phyloP scores from a whole-genome alignment of 2,888 invertebrate genomes.

The Nycteola revayana region DNA sequence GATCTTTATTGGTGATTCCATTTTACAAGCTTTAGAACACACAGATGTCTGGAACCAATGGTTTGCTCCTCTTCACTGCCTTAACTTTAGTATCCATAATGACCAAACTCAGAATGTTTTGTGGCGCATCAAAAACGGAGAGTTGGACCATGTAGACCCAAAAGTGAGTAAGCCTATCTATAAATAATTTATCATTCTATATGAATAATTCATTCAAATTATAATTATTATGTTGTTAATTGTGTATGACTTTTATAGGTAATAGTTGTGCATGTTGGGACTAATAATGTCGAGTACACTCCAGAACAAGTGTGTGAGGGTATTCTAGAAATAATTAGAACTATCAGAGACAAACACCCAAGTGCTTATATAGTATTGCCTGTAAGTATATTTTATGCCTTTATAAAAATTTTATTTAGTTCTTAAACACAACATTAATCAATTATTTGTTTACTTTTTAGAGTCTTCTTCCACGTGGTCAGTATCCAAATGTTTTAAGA shows the following conservation, averaged over 20 bases:
- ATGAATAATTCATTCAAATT: too few species aligned
- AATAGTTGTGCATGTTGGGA: slow-evolving; percentile 93
- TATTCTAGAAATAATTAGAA: slow-evolving; percentile 88
- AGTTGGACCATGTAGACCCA: slow-evolving; percentile 93
- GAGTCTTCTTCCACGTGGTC: slow-evolving; percentile 94
- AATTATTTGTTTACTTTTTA: slow-evolving; percentile 61
- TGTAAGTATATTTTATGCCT: slow-evolving; percentile 87
- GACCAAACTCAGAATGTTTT: slow-evolving; percentile 94
- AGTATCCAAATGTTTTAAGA: slow-evolving; percentile 90
- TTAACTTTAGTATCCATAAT: slow-evolving; percentile 94
- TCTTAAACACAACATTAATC: background rate
- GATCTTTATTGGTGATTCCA: slow-evolving; percentile 94
- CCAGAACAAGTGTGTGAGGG: slow-evolving; percentile 92
- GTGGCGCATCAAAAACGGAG: slow-evolving; percentile 95
- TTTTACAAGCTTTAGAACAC: slow-evolving; percentile 90
- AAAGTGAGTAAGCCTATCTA: slow-evolving; percentile 88
- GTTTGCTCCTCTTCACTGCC: slow-evolving; percentile 95
- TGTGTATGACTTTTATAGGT: slow-evolving; percentile 87
- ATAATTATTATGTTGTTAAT: too few species aligned
- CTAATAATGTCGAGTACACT: slow-evolving; percentile 91
- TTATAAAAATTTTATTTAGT: too few species aligned
- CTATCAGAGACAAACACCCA: slow-evolving; percentile 89
- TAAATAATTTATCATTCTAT: too few species aligned
- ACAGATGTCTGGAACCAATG: slow-evolving; percentile 94
- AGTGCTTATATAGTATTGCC: slow-evolving; percentile 91